These are phyloP conservation scores for Phasia obesa DNA, from an alignment of 2,888 invertebrate species.

Conservation along the genomic window DNA sequence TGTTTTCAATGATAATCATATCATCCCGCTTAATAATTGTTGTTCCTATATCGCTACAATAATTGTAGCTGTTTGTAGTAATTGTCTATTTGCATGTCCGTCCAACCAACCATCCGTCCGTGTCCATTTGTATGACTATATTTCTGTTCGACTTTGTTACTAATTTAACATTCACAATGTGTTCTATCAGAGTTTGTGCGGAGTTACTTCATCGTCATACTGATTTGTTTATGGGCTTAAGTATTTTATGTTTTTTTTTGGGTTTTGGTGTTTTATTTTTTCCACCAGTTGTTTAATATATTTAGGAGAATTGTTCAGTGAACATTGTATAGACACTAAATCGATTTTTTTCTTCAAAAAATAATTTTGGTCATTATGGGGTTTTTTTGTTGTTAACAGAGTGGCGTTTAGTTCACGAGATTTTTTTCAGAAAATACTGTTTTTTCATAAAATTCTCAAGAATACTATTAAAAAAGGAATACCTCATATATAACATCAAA, in stretches of 20 bases:
- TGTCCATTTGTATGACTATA: constrained; percentile 50
- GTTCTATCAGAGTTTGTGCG: constrained; percentile 67
- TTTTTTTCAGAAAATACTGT: background rate
- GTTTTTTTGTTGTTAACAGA: background rate
- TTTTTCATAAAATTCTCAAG: no score
- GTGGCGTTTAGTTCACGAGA: background rate
- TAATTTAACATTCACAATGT: constrained; percentile 73
- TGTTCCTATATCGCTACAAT: constrained; percentile 48
- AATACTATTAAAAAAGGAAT: no score
- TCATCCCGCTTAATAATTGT: constrained; percentile 46
- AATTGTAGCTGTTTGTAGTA: constrained; percentile 42
- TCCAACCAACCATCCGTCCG: background rate
- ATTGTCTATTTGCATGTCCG: constrained; percentile 49
- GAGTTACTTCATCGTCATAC: constrained; percentile 67
- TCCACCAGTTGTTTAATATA: constrained; percentile 24
- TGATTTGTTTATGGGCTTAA: constrained; percentile 44
- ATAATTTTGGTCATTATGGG: constrained; percentile 4
- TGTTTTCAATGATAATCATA: constrained; percentile 37
- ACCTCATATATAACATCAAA: no score
- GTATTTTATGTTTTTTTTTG: constrained; percentile 20
- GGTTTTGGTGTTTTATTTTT: constrained; percentile 43
- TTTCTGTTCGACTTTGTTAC: constrained; percentile 68
- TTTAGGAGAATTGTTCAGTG: constrained; percentile 34
- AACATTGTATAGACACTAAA: constrained; percentile 4
- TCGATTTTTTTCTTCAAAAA: constrained; percentile 9